Conservation (phyloP, 2,113 vertebrate species). For the Vidua macroura region DNA sequence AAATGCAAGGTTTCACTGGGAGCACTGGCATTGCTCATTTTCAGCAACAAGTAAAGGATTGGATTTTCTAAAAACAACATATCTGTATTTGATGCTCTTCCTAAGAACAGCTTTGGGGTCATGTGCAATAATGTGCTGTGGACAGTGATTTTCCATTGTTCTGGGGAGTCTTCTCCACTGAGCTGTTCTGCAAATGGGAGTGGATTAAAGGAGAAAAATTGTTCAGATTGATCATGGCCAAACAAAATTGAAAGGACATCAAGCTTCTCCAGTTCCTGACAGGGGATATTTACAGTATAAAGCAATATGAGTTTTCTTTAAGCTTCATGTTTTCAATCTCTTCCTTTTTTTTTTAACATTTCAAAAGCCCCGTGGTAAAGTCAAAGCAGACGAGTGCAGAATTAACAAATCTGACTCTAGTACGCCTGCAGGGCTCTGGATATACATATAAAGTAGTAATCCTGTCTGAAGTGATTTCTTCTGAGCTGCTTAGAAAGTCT, state of each 20-base stretch:
- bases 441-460: conserved; percentile 47
- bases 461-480: conserved; percentile 58
- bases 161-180: not conserved
- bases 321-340: not conserved
- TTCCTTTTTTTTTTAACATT: not conserved
- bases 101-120: not conserved
- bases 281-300: not conserved
- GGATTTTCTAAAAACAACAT: not conserved
- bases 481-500: conserved; percentile 34
- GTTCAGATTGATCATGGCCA: not conserved
- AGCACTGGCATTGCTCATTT: not conserved
- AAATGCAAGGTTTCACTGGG: not conserved
- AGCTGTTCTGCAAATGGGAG: not conserved
- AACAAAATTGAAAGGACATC: not conserved
- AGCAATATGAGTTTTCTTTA: not conserved
- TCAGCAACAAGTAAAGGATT: not conserved
- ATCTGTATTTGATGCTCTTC: not conserved
- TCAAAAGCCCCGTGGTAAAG: conserved; percentile 10
- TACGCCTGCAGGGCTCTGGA: conserved; percentile 29
- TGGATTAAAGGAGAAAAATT: not conserved
- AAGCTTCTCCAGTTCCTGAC: not conserved
- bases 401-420: conserved; percentile 15
- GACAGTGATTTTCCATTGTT: not conserved
- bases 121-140: not conserved
- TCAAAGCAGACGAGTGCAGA: conserved; percentile 33